These are phyloP conservation scores for Athetis lepigone DNA, from an alignment of 2,888 invertebrate species.

Conservation along the genomic window DNA sequence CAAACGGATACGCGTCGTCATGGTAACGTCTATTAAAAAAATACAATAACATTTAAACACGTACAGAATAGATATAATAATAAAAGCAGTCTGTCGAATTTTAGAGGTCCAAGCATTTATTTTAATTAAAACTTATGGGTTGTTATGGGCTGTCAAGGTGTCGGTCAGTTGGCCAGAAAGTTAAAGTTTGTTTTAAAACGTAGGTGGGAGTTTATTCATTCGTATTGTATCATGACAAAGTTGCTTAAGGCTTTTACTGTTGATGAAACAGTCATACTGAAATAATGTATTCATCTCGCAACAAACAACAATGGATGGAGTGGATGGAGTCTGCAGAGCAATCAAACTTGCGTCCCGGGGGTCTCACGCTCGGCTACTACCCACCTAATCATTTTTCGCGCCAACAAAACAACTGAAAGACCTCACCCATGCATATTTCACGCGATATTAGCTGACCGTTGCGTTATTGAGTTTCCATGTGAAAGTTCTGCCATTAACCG, in stretches of 20 bases:
- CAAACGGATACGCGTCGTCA: conserved; percentile 98
- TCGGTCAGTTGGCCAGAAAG: too few species aligned
- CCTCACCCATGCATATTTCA: conserved; percentile 86
- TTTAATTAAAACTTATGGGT: too few species aligned
- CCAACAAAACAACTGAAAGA: conserved; percentile 79
- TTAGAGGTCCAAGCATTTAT: too few species aligned
- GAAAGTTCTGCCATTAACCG: conserved; percentile 79
- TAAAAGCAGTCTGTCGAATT: too few species aligned
- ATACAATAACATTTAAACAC: conserved; percentile 10
- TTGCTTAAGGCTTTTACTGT: conserved; percentile 58
- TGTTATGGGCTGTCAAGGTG: too few species aligned
- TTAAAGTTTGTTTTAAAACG: too few species aligned
- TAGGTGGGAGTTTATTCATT: too few species aligned
- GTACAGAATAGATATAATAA: too few species aligned
- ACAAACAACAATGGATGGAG: conserved; percentile 84
- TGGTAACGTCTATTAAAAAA: conserved; percentile 93
- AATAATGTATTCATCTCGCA: conserved; percentile 85
- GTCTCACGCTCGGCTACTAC: conserved; percentile 76
- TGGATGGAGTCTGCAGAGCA: conserved; percentile 82
- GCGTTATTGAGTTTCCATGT: conserved; percentile 82
- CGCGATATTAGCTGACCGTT: conserved; percentile 82
- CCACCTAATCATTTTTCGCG: conserved; percentile 88
- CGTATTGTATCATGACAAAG: conserved; percentile 40
- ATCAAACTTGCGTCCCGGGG: conserved; percentile 87
- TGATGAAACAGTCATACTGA: conserved; percentile 71